A percentile compares a stretch with the other conserved stretches of the same genome.
Conservation (phyloP, 2,113 vertebrate species). For the Sitta europaea region DNA sequence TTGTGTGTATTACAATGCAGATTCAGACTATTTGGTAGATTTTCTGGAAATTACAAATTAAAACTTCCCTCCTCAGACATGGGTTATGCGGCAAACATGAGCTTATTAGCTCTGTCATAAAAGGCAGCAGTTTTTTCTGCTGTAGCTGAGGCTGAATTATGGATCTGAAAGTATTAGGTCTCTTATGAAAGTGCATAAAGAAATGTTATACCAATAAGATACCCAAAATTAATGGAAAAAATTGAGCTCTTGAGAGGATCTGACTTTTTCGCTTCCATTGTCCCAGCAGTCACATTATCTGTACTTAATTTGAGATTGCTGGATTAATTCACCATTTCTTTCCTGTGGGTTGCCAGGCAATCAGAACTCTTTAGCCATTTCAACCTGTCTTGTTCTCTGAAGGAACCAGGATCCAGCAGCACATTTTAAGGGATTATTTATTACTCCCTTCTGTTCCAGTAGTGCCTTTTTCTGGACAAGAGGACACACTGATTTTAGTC, state of each 20-base stretch:
- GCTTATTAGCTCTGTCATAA: neutral
- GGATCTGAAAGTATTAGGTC: neutral
- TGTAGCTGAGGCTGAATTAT: neutral
- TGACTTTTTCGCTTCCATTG: neutral
- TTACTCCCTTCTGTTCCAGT: neutral
- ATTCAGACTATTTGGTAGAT: neutral
- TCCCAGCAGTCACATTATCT: neutral
- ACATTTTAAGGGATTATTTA: neutral
- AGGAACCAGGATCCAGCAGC: neutral
- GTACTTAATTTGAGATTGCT: neutral
- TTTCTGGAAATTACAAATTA: conserved; percentile 6
- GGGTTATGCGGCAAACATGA: neutral
- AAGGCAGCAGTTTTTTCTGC: neutral
- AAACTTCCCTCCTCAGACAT: neutral
- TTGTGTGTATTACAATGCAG: neutral
- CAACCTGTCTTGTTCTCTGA: neutral
- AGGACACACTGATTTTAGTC: neutral
- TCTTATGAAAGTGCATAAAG: neutral
- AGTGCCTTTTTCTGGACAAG: neutral
- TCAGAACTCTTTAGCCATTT: neutral
- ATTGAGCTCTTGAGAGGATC: neutral
- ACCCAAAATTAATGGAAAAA: neutral
- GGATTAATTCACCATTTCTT: neutral
- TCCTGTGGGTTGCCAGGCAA: neutral
- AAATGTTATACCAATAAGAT: neutral